Percentiles rank a stretch among this genome's conserved stretches.
Evolutionary conservation across 1,140 invertebrate species (phyloP).

Genomic region (Drosophila ercepeae): DNA sequence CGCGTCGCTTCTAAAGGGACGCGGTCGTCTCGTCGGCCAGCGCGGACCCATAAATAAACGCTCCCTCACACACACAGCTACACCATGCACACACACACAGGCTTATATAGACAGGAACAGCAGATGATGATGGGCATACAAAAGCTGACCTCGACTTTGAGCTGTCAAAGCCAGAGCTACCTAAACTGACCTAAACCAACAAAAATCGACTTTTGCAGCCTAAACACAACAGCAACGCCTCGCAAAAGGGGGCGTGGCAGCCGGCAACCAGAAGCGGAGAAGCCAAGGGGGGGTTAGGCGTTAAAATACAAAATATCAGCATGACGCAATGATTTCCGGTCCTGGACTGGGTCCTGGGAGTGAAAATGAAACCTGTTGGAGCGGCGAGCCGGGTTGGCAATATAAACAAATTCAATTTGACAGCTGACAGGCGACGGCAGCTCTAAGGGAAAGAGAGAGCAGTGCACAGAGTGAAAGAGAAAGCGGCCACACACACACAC

Average conservation of each 20-base stretch:
- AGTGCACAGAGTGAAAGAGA: not conserved
- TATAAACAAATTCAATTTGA: conserved; percentile 84
- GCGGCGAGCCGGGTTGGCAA: conserved; percentile 66
- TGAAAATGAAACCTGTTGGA: conserved; percentile 81
- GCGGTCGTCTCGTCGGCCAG: conserved; percentile 52
- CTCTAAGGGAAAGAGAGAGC: conserved; percentile 11
- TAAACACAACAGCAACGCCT: conserved; percentile 71
- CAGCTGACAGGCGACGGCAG: conserved; percentile 77
- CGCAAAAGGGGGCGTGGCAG: conserved; percentile 28
- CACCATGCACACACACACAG: conserved; percentile 15
- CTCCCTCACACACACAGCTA: conserved; percentile 5
- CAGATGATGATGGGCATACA: conserved; percentile 76
- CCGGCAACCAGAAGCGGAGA: not conserved
- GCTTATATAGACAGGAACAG: conserved; percentile 12
- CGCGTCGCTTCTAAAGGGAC: conserved; percentile 50
- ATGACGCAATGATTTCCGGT: conserved; percentile 83
- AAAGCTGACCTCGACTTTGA: conserved; percentile 84
- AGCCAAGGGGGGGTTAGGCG: conserved; percentile 20
- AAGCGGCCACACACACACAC: conserved; percentile 29
- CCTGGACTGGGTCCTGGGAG: conserved; percentile 21
- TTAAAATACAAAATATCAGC: conserved; percentile 84
- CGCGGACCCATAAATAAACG: conserved; percentile 66
- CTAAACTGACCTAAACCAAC: conserved; percentile 83
- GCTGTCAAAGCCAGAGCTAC: conserved; percentile 80
- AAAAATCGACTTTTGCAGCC: conserved; percentile 76